Base-by-base conservation (phyloP, 2,113 vertebrate genomes). In the Hemiscyllium ocellatum region DNA sequence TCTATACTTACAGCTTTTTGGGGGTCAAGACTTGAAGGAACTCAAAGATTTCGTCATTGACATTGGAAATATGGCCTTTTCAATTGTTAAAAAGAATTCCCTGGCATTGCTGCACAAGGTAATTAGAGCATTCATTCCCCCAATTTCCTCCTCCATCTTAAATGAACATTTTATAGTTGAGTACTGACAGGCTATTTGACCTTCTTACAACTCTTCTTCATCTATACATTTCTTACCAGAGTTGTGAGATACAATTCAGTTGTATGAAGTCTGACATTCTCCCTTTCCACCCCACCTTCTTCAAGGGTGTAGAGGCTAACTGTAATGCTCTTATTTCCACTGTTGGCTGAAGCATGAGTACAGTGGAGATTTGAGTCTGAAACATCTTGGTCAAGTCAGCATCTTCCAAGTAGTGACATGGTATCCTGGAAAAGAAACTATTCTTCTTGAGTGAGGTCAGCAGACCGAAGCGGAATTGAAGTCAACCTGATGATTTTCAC, bases 21-120 rank as follows among this genome's bases (percentile, higher is more conserved):
- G 97, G 42, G 96, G 96, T 61, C 93, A 97, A 42, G 95, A 96
- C 7, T 96, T 98, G 20, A 96, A 96, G 86, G 97, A 98, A 95
- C 98, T 97, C 95, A 98, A 96, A 76, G 72, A 96, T 12, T 97
- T 97, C 96, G 96, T 99, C n/a, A 91, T 95, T 2, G 96, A 97
- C 12, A 95, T 99, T 96, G 98, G 97, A 95, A 97, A 98, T 95
- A 98, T 96, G 0, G 98, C 97, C 0, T 29, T 96, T 0, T 96
- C 96, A 0, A 96, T 97, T 17, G 97, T 99, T 96, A 97, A 96
- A 19, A 96, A 96, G 68, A 97, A 98, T 33, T 97, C 98, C 50
- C 96, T 97, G 47, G 98, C 97, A 17, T 97, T 99, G 0, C 90
- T 99, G 1, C 98, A 99, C 96, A 99, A 99, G 97, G 99, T 99